A percentile compares a stretch with the other conserved stretches of the same genome.
Evolutionary conservation across 2,797 vertebrate species (phyloP).

Genomic region (Picus viridis): DNA sequence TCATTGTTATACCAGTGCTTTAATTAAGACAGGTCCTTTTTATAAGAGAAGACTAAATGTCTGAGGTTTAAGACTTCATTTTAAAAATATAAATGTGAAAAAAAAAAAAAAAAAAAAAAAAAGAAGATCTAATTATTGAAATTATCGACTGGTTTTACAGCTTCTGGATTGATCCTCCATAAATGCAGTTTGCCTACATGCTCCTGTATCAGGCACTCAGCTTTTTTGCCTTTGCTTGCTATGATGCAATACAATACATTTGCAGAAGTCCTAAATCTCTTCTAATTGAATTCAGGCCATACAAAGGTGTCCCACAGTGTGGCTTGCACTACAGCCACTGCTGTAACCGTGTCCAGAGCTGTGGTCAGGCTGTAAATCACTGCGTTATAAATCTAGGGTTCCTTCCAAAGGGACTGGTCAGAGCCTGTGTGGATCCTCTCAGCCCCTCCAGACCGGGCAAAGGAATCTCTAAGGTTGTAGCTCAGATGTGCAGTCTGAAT

Average conservation of each 20-base stretch:
- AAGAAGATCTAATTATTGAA: not conserved
- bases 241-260: not conserved
- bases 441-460: not conserved
- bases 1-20: not conserved
- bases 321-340: not conserved
- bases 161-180: not conserved
- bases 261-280: not conserved
- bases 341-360: not conserved
- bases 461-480: not conserved
- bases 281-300: not conserved
- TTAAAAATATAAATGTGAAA: not conserved
- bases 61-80: not conserved
- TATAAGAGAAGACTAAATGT: not conserved
- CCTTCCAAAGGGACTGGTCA: not conserved
- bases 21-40: not conserved
- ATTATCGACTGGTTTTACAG: not conserved
- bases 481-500: not conserved
- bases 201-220: not conserved
- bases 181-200: not conserved
- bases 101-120: not conserved
- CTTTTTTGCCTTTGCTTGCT: not conserved
- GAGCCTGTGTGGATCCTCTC: not conserved
- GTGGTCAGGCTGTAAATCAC: not conserved
- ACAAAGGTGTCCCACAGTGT: accelerated
- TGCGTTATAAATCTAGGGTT: not conserved